These are phyloP conservation scores for Cercopithecus hamlyni DNA, from an alignment of 2,797 vertebrate genomes.

Conservation along the genomic window DNA sequence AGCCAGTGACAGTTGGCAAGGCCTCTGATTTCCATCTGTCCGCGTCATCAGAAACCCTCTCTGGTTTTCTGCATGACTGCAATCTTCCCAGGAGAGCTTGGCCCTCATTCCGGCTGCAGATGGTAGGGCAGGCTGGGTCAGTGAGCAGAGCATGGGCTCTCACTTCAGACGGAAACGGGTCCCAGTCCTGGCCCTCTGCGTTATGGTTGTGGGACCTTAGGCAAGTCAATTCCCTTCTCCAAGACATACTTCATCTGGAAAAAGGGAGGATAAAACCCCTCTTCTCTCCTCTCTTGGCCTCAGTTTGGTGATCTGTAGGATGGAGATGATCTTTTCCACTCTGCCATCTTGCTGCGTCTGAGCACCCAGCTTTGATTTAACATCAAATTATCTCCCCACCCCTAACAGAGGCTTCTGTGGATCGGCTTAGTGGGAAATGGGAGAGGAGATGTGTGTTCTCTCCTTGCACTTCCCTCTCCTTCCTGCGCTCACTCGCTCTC, in stretches of 20 bases:
- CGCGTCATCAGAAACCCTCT: background rate
- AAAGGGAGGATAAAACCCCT: background rate
- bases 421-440: background rate
- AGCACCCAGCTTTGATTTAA: background rate
- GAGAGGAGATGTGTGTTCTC: fast-evolving
- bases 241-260: background rate
- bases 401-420: background rate
- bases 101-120: background rate
- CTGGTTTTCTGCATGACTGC: background rate
- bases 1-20: background rate
- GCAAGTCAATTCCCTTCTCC: background rate
- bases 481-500: fast-evolving
- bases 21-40: background rate
- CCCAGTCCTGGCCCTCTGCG: background rate
- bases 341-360: background rate
- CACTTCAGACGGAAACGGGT: background rate
- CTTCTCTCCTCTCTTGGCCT: background rate
- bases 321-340: background rate
- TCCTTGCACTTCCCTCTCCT: background rate
- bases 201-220: background rate
- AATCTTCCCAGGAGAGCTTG: background rate
- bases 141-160: background rate
- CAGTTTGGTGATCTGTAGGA: background rate
- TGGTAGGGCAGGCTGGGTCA: background rate
- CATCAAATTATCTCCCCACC: background rate